Base-by-base conservation (phyloP, 37 sponge, comb jelly and placozoan species). In the Agelas oroides region DNA sequence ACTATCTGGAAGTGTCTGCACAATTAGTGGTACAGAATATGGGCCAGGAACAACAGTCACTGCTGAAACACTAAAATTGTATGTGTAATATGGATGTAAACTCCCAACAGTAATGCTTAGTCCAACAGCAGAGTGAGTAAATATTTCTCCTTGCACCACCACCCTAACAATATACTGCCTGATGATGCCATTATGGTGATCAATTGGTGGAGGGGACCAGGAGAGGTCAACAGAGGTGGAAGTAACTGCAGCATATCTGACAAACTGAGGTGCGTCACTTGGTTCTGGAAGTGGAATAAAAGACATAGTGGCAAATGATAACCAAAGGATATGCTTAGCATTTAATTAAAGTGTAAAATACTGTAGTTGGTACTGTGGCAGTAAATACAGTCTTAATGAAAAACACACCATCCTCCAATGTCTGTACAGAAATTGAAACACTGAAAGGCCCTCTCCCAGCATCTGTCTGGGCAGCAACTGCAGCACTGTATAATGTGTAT, bases 371-470 rank as follows among this genome's bases (percentile, higher is more conserved):
- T n/a, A n/a, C n/a, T n/a, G n/a, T n/a, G n/a, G n/a, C n/a, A n/a
- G n/a, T n/a, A n/a, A n/a, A 46, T 46, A 46, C 3, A 46, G 3
- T 46, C 46, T 46, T 46, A 46, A 46, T 46, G 6, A 46, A 46
- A 46, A 8, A 15, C 66, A 39, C 5, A 78, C 79, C 79, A 34
- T 61, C 79, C 35, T 78, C 79, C 20, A 23, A 23, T 17, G 79
- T 78, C 20, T 39, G 31, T 1, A 78, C 17, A 21, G 66, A 37
- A 41, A 65, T 2, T 21, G 16, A 11, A 28, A 20, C 20, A 24
- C 65, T 78, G 53, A 64, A 78, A 3, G 79, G 79, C 6, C 79
- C 79, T 59, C 25, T 35, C 62, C 79, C 79, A 19, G 62, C 62
- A 38, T 23, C 33, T 1, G 79, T 78, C 21, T 27, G 35, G 20